phyloP scores from a whole-genome alignment of 2,888 invertebrate species.

The Agrenia bidenticulata region DNA sequence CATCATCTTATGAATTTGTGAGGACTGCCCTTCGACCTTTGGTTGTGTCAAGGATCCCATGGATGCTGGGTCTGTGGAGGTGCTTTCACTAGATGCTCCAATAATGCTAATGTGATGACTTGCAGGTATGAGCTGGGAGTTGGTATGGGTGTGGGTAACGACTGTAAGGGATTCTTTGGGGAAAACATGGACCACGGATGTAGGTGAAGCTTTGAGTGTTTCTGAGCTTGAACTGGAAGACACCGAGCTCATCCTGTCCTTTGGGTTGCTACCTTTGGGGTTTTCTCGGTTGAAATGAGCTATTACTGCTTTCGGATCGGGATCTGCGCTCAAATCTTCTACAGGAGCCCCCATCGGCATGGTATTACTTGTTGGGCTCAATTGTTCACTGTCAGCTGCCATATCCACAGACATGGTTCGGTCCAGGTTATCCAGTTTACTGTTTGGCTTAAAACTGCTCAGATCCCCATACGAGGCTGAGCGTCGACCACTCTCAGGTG shows the following conservation, averaged over 20 bases:
- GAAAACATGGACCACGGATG: conserved; percentile 45
- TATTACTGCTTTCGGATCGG: conserved; percentile 56
- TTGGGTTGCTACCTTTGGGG: conserved; percentile 10
- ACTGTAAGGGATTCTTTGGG: conserved; percentile 31
- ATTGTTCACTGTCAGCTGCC: conserved; percentile 59
- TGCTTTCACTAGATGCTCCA: conserved; percentile 8
- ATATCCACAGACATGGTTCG: conserved; percentile 79
- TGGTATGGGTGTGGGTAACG: conserved; percentile 25
- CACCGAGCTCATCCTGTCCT: conserved; percentile 31
- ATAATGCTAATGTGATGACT: background rate
- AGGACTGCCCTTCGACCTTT: conserved; percentile 17
- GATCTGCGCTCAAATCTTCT: conserved; percentile 63
- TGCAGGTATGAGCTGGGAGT: conserved; percentile 9
- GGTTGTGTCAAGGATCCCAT: background rate
- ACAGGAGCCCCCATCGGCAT: conserved; percentile 59
- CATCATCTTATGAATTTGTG: conserved; percentile 46
- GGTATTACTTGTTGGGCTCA: conserved; percentile 57
- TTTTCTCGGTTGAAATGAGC: conserved; percentile 27
- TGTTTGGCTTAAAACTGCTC: conserved; percentile 62
- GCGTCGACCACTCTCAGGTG: conserved; percentile 65
- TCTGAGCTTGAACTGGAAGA: conserved; percentile 47
- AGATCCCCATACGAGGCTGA: conserved; percentile 78
- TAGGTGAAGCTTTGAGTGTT: conserved; percentile 46
- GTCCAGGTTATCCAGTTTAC: conserved; percentile 58
- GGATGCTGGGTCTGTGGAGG: conserved; percentile 3